Conservation (phyloP, 2,888 invertebrate genomes). For the Tribolium freemani region DNA sequence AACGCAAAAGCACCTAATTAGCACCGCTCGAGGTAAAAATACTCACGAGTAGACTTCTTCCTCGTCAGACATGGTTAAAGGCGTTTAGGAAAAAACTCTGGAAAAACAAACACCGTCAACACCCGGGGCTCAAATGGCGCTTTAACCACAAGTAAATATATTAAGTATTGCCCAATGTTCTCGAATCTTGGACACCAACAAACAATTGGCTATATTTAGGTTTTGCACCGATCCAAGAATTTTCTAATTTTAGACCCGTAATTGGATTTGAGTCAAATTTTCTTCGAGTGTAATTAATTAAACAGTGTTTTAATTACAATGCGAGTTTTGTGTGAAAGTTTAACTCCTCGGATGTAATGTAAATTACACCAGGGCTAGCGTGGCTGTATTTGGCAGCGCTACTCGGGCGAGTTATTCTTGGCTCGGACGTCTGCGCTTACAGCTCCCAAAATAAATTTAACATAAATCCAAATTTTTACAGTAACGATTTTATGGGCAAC, state of each 20-base stretch:
- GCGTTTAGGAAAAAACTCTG: conserved; percentile 73
- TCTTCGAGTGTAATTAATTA: neutral
- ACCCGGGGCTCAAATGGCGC: neutral
- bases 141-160: conserved; percentile 15
- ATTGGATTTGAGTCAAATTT: neutral
- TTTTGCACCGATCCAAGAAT: conserved; percentile 17
- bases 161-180: conserved; percentile 32
- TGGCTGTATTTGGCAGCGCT: conserved; percentile 61
- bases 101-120: conserved; percentile 59
- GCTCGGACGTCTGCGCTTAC: conserved; percentile 50
- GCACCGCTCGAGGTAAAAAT: conserved; percentile 50
- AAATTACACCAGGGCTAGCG: conserved; percentile 52
- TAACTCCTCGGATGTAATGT: conserved; percentile 44
- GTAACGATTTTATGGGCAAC: neutral
- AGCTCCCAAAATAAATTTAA: conserved; percentile 47
- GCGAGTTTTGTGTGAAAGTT: neutral
- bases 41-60: conserved; percentile 96
- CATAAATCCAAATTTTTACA: conserved; percentile 8
- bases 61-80: conserved; percentile 92
- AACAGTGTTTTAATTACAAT: neutral
- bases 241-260: conserved; percentile 1
- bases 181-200: conserved; percentile 50
- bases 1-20: conserved; percentile 52
- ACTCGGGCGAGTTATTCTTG: conserved; percentile 51
- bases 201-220: conserved; percentile 39